Conservation (phyloP, 2,113 vertebrate species). For the Candoia aspera region DNA sequence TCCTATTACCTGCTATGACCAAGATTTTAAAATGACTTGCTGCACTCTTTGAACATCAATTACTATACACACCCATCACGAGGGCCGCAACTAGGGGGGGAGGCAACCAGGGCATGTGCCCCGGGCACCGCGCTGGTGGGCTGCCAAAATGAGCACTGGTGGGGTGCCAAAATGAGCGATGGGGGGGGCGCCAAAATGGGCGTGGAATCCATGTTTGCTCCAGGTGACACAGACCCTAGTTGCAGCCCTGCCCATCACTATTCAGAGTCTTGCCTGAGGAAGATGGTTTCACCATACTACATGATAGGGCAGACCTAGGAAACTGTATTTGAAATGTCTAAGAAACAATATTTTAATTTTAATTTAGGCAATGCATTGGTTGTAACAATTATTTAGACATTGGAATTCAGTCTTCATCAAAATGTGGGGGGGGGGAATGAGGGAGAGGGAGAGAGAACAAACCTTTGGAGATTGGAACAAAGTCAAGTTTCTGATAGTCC, state of each 20-base stretch:
- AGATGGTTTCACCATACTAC: neutral
- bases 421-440: neutral
- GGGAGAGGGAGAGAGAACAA: neutral
- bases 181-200: too few species aligned
- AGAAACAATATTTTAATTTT: neutral
- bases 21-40: neutral
- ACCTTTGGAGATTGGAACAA: neutral
- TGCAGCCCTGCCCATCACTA: neutral
- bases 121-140: too few species aligned
- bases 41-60: neutral
- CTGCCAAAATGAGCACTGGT: too few species aligned
- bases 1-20: neutral
- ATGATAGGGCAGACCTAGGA: neutral
- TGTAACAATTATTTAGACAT: neutral
- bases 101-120: too few species aligned
- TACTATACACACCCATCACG: neutral
- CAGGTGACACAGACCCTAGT: too few species aligned
- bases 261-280: neutral
- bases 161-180: too few species aligned
- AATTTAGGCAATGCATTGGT: neutral
- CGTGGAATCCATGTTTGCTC: too few species aligned
- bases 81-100: too few species aligned
- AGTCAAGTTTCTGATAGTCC: neutral
- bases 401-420: neutral
- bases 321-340: neutral